Base-by-base conservation (phyloP, 2,888 invertebrate species). In the Doris montereyensis region DNA sequence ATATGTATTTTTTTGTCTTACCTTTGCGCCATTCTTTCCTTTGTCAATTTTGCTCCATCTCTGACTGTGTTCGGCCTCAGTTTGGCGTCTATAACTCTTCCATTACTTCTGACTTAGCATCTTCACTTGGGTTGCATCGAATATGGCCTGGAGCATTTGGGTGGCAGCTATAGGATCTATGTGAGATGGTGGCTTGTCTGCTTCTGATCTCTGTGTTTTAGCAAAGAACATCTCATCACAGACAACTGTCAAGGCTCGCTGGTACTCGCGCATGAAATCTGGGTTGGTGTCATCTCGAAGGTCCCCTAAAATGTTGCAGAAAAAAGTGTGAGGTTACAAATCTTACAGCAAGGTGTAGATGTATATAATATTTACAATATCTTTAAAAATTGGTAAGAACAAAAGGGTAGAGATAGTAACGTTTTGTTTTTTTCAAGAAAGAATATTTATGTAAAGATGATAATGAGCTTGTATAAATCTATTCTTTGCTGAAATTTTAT, bases 171-270 rank as follows among this genome's bases (percentile, higher is more conserved):
- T 24, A 17, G 74, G 32, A n/a, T 77, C 73, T 0, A 73, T 67
- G n/a, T 52, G 24, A 3, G 5, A n/a, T 3, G 26, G 26, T 17
- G 83, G 79, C 30, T 84, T 85, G 24, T 82, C 79, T 58, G 77
- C 78, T n/a, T 74, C 35, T 65, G 76, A 3, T 21, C 76, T 17
- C 75, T 79, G 24, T 77, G 79, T 3, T 83, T 81, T 21, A 2
- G 90, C 85, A 67, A 90, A 90, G 88, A 90, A 90, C 60, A 90
- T 84, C 77, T 90, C 90, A 74, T 90, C 89, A 83, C 89, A 89
- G 32, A 90, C 86, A 13, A 89, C 88, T 28, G 89, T 85, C 74
- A 90, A 82, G 3, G 89, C 89, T 24, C 87, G 84, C 80, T 90
- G 88, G 84, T 90, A 90, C 79, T 90, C 89, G 28, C 83, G 80